Evolutionary conservation across 2,888 invertebrate genomes (phyloP).

Genomic region (Kuschelorhynchus macadamiae): DNA sequence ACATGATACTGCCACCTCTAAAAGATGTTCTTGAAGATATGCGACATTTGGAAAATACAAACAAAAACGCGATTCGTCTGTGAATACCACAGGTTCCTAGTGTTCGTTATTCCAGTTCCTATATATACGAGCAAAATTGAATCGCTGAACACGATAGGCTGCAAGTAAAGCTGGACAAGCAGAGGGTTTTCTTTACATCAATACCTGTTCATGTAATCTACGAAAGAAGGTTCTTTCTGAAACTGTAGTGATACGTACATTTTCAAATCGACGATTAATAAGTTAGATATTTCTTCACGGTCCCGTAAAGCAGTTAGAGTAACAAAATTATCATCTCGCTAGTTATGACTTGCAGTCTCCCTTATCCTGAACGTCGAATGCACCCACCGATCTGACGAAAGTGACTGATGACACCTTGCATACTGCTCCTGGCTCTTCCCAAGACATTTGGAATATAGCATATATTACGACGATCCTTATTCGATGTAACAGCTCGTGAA

Average conservation of each 20-base stretch:
- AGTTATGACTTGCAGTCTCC: not conserved
- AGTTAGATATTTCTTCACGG: not conserved
- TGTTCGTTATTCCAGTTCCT: not conserved
- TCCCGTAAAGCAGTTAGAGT: too few relatives aligned
- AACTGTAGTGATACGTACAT: not conserved
- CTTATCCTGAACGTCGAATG: slow-evolving; percentile 15
- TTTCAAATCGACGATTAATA: not conserved
- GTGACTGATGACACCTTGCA: slow-evolving; percentile 19
- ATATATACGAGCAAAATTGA: not conserved
- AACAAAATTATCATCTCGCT: too few relatives aligned
- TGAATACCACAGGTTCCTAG: too few relatives aligned
- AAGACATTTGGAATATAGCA: slow-evolving; percentile 18
- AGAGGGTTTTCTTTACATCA: too few relatives aligned
- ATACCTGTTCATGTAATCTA: too few relatives aligned
- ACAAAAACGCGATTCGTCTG: too few relatives aligned
- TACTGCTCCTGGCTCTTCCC: slow-evolving; percentile 15
- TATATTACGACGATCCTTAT: slow-evolving; percentile 9
- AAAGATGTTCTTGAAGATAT: too few relatives aligned
- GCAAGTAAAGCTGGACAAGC: not conserved
- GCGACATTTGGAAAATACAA: not conserved
- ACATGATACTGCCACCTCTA: too few relatives aligned
- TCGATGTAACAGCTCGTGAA: slow-evolving; percentile 19
- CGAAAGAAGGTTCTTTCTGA: not conserved
- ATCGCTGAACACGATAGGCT: not conserved
- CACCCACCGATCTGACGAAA: slow-evolving; percentile 20